Percentiles rank a stretch among this genome's conserved stretches.
Conservation (phyloP, 2,113 vertebrate genomes). For the Cyanoliseus patagonus region DNA sequence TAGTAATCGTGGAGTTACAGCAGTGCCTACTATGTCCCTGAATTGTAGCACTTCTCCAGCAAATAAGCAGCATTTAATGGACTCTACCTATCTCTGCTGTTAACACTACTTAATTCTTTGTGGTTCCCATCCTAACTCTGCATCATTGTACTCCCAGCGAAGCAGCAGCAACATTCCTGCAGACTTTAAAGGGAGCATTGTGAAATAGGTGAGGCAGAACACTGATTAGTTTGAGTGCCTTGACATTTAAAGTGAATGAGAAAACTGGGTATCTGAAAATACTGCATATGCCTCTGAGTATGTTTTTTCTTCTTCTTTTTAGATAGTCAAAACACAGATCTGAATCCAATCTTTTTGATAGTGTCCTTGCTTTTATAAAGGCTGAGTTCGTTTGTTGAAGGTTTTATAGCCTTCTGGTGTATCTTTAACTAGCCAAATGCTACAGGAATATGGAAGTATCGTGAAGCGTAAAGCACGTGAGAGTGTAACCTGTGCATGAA, state of each 20-base stretch:
- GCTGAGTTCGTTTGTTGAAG: neutral
- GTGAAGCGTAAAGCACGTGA: neutral
- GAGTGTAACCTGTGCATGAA: neutral
- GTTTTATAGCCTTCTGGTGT: neutral
- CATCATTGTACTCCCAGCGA: rapidly evolving
- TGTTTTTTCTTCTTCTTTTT: neutral
- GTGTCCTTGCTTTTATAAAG: neutral
- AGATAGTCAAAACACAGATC: neutral
- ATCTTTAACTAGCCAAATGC: neutral
- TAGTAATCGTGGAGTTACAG: neutral
- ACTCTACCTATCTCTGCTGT: neutral
- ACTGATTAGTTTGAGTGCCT: slow-evolving; percentile 8
- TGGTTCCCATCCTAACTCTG: neutral
- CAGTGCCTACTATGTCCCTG: neutral
- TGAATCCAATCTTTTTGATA: neutral
- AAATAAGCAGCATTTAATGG: neutral
- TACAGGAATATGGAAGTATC: neutral
- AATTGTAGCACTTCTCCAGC: neutral
- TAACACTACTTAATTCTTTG: neutral
- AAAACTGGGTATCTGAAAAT: neutral
- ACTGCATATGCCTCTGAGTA: neutral
- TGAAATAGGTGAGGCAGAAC: slow-evolving; percentile 2
- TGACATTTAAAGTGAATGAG: neutral
- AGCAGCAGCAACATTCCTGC: neutral
- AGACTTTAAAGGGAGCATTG: neutral